Conservation (phyloP, 2,888 invertebrate species). For the Tenthredo scrophulariae region DNA sequence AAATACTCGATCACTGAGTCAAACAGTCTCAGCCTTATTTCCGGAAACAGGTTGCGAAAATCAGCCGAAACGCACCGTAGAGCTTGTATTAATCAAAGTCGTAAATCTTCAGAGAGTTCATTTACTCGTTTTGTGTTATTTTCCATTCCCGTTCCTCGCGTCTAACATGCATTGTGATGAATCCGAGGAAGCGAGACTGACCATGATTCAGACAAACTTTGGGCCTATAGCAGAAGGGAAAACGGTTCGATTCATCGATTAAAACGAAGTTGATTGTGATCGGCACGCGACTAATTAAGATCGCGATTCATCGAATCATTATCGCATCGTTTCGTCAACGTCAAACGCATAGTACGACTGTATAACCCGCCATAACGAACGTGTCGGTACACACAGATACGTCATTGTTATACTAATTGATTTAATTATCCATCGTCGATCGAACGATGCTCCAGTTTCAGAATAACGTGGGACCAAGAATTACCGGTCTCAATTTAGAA, state of each 20-base stretch:
- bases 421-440: conserved; percentile 1
- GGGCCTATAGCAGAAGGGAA: not conserved
- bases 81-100: not conserved
- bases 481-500: not conserved
- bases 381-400: not conserved
- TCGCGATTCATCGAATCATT: conserved; percentile 7
- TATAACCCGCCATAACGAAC: not conserved
- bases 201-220: not conserved
- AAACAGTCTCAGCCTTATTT: conserved; percentile 23
- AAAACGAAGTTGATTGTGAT: not conserved
- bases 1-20: not conserved
- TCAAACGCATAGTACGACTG: not conserved
- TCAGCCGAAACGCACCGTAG: not conserved
- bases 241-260: not conserved
- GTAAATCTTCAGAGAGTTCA: not conserved
- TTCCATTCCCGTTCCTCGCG: not conserved
- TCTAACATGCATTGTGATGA: not conserved
- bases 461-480: not conserved
- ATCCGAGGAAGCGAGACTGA: not conserved
- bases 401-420: conserved; percentile 5
- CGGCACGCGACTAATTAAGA: conserved; percentile 39
- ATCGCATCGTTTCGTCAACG: conserved; percentile 24
- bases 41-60: conserved; percentile 26
- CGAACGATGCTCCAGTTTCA: not conserved
- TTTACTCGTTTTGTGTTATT: not conserved